Evolutionary conservation across 2,797 vertebrate species (phyloP).

Genomic region (Oreonectes daqikongensis): DNA sequence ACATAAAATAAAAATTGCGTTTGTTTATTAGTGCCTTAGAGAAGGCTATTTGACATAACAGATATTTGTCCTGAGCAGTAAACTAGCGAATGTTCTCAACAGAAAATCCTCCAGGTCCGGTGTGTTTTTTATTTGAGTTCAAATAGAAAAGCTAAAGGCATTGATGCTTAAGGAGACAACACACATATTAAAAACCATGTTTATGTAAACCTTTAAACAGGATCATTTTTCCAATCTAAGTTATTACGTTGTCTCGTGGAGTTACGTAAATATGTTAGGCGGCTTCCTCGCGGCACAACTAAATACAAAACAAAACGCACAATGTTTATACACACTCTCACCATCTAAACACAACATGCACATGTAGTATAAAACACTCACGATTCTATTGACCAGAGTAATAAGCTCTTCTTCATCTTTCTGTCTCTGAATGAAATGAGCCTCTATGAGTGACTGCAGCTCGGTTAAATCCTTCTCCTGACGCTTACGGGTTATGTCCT

Average conservation of each 20-base stretch:
- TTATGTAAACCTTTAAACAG: not conserved
- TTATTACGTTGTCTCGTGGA: not conserved
- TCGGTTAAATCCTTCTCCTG: slow-evolving; percentile 96
- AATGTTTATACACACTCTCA: no score
- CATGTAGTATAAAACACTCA: slow-evolving; percentile 67
- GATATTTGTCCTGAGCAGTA: not conserved
- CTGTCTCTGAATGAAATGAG: slow-evolving; percentile 92
- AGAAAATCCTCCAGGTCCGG: not conserved
- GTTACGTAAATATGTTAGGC: not conserved
- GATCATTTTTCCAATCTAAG: not conserved
- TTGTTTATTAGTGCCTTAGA: not conserved
- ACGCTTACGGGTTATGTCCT: slow-evolving; percentile 98
- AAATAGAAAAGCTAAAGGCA: slow-evolving; percentile 5
- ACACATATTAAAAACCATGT: not conserved
- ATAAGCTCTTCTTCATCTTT: slow-evolving; percentile 96
- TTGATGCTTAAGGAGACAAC: not conserved
- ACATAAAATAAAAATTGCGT: not conserved
- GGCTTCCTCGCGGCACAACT: not conserved
- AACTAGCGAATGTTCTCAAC: not conserved
- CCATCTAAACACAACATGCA: not conserved
- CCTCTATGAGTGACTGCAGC: slow-evolving; percentile 95
- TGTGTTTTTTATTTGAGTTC: not conserved
- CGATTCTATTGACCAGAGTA: slow-evolving; percentile 92
- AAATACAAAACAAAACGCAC: not conserved
- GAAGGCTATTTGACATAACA: not conserved